Base-by-base conservation (phyloP, 2,113 vertebrate species). In the Notothenia coriiceps region DNA sequence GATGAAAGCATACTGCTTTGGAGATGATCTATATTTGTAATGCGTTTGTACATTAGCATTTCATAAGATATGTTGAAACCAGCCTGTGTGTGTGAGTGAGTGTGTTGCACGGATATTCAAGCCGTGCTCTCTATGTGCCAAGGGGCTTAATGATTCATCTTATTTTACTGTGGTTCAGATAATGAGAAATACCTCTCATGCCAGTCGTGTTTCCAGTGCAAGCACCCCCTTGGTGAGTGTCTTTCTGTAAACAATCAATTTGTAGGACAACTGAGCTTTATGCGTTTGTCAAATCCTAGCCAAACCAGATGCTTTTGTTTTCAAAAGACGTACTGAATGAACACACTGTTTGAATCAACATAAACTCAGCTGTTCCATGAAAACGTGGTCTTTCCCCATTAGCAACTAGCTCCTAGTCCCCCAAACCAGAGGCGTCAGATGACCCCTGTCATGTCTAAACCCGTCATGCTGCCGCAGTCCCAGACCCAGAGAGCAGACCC, bases 391-490 rank as follows among this genome's bases (percentile, higher is more conserved):
- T 81, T 64, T 83, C 63, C 57, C 65, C 1, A 49, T 60, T 93
- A 99, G 97, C 96, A 98, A 92, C 95, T 99, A 90, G 97, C 97
- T 88, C 97, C 97, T 84, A 98, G 97, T 81, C 97, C 98, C 70
- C 96, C 97, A 74, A 96, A 93, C 77, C 97, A 97, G 74, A 94
- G 96, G 82, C 96, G 94, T 80, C 97, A 97, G 88, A 93, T 91
- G 40, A 91, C 95, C 65, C 95, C 96, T 13, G 93, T 97, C 88
- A 96, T 97, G 90, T 98, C 98, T 77, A 99, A 98, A 86, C 98
- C 98, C 1, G 91, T 99, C 92, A 99, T 99, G 98, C 94, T 99
- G 82, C 97, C 97, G 11, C 97, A 97, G 89, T 89, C 96, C 50
- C 97, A 96, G 89, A 93, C 93, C 15, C 76, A 80, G 11, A 82